Conservation (phyloP, 1,140 invertebrate genomes). For the Leguminivora glycinivorella region DNA sequence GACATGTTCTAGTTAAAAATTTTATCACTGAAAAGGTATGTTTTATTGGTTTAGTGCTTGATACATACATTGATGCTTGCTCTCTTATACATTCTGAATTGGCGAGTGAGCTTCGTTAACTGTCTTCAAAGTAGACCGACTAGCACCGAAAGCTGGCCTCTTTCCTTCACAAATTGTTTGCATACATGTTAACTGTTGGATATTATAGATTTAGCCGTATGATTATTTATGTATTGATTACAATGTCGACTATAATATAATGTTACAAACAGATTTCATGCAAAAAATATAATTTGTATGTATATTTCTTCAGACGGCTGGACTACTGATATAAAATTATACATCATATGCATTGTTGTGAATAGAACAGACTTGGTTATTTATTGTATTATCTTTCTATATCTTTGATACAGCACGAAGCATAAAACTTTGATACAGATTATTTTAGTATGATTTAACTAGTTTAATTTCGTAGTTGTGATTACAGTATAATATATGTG, state of each 20-base stretch:
- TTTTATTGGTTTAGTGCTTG: constrained; percentile 72
- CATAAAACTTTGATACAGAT: background rate
- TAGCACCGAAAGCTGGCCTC: constrained; percentile 84
- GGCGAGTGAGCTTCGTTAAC: constrained; percentile 60
- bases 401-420: background rate
- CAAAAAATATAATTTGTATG: constrained; percentile 2
- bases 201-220: constrained; percentile 36
- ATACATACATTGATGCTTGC: constrained; percentile 62
- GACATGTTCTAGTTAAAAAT: constrained; percentile 77
- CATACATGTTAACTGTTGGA: constrained; percentile 69
- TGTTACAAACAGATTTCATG: constrained; percentile 7
- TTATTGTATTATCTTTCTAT: constrained; percentile 5
- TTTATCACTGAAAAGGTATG: constrained; percentile 72
- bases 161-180: constrained; percentile 95
- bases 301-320: constrained; percentile 21
- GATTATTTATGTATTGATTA: constrained; percentile 26
- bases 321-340: constrained; percentile 17
- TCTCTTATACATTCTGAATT: constrained; percentile 45
- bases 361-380: background rate
- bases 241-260: constrained; percentile 16
- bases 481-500: constrained; percentile 26
- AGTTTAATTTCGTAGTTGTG: constrained; percentile 28
- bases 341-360: constrained; percentile 8
- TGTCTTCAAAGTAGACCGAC: constrained; percentile 39
- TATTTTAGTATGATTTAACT: constrained; percentile 18